Percentiles rank a stretch among this genome's conserved stretches.
Conservation (phyloP, 2,113 vertebrate species). For the Neodontobutis hainanensis region DNA sequence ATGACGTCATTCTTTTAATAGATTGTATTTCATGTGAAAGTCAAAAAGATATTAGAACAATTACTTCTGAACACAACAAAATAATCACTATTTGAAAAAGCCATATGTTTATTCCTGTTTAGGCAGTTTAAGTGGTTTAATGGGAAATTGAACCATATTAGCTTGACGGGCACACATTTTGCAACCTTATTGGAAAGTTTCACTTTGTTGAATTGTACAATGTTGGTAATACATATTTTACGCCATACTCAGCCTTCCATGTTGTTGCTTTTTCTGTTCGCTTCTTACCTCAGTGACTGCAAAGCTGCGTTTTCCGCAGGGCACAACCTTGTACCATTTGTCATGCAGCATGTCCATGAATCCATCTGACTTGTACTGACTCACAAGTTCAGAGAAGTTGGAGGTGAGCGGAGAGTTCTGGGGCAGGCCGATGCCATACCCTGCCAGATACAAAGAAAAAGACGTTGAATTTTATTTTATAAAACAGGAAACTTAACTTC, state of each 20-base stretch:
- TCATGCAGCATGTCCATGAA: slow-evolving; percentile 98
- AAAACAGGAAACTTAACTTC: slow-evolving; percentile 3
- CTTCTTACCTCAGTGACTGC: slow-evolving; percentile 91
- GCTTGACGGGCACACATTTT: slow-evolving; percentile 1
- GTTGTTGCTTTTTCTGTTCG: neutral
- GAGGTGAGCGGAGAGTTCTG: slow-evolving; percentile 93
- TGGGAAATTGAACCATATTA: too few species aligned
- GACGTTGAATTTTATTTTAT: neutral
- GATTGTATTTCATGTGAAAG: neutral
- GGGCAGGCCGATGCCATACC: slow-evolving; percentile 97
- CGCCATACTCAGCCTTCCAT: neutral
- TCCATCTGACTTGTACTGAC: slow-evolving; percentile 97
- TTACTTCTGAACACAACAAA: neutral
- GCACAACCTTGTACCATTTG: slow-evolving; percentile 99
- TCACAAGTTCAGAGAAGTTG: slow-evolving; percentile 95
- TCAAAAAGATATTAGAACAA: neutral
- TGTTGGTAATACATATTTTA: slow-evolving; percentile 7
- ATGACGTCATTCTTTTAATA: too few species aligned
- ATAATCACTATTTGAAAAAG: slow-evolving; percentile 2
- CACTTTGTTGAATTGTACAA: neutral
- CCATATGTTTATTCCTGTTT: slow-evolving; percentile 1
- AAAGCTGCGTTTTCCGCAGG: slow-evolving; percentile 96
- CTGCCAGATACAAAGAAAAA: slow-evolving; percentile 70
- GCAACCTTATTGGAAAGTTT: neutral
- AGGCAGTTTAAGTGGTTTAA: neutral